Evolutionary conservation across 1,140 invertebrate species (phyloP).

Genomic region (Lucilia sericata): DNA sequence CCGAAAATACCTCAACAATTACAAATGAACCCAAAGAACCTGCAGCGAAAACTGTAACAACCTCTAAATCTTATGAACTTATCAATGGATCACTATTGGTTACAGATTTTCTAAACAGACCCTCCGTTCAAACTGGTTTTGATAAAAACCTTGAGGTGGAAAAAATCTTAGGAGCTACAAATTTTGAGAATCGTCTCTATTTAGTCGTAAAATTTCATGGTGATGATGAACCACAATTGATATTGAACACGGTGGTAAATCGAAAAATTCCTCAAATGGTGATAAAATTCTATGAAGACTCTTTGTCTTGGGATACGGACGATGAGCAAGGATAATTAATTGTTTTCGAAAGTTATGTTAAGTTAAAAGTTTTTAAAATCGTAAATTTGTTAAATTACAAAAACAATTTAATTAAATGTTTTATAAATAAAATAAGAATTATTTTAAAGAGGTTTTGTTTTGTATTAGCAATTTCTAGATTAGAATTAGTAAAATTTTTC

Average conservation of each 20-base stretch:
- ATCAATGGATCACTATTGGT: neutral
- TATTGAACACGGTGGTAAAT: neutral
- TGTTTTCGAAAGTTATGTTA: too few relatives aligned
- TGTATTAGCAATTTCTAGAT: too few relatives aligned
- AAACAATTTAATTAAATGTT: too few relatives aligned
- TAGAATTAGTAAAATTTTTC: too few relatives aligned
- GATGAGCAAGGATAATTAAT: neutral
- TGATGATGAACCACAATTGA: neutral
- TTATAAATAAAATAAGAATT: too few relatives aligned
- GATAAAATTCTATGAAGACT: constrained; percentile 5
- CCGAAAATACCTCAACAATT: neutral
- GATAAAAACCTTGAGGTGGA: neutral
- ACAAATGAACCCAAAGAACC: neutral
- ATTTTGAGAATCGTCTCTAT: neutral
- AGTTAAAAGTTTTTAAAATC: too few relatives aligned
- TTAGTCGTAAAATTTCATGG: neutral
- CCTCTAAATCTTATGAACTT: neutral
- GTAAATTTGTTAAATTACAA: too few relatives aligned
- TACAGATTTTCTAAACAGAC: neutral
- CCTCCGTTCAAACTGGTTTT: neutral
- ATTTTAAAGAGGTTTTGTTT: too few relatives aligned
- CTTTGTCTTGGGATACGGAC: neutral
- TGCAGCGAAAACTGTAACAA: neutral
- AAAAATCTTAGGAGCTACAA: neutral
- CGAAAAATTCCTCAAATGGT: constrained; percentile 21